A percentile compares a stretch with the other conserved stretches of the same genome.
phyloP scores from a whole-genome alignment of 2,888 invertebrate genomes.

The Allygus modestus region DNA sequence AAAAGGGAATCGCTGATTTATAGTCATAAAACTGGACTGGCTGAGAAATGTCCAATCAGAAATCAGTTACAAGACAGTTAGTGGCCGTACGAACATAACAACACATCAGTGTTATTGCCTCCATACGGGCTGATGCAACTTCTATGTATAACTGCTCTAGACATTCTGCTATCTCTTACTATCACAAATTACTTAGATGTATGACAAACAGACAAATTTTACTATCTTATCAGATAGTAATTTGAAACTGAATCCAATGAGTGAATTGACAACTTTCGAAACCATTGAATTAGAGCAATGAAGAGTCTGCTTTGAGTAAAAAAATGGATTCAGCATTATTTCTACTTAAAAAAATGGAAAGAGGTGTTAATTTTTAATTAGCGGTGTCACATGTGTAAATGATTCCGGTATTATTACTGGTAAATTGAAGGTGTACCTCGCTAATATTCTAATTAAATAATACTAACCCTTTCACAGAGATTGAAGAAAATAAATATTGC shows the following conservation, averaged over 20 bases:
- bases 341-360: too few relatives aligned
- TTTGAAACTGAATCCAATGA: not conserved
- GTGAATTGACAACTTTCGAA: too few relatives aligned
- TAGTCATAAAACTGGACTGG: not conserved
- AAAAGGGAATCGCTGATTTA: constrained; percentile 10
- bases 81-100: constrained; percentile 22
- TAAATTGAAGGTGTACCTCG: too few relatives aligned
- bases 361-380: too few relatives aligned
- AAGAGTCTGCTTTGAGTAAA: too few relatives aligned
- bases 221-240: constrained; percentile 12
- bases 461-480: too few relatives aligned
- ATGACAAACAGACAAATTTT: not conserved
- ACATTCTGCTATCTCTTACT: constrained; percentile 9
- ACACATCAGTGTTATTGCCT: constrained; percentile 26
- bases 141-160: constrained; percentile 12
- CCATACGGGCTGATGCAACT: constrained; percentile 5
- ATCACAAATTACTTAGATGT: not conserved
- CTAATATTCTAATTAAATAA: too few relatives aligned
- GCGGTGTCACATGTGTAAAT: too few relatives aligned
- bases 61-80: constrained; percentile 41
- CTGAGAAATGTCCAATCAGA: constrained; percentile 35
- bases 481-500: too few relatives aligned
- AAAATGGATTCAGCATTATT: too few relatives aligned
- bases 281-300: too few relatives aligned
- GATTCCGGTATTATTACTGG: too few relatives aligned